Evolutionary conservation across 2,113 vertebrate genomes (phyloP).

Genomic region (Anas platyrhynchos): DNA sequence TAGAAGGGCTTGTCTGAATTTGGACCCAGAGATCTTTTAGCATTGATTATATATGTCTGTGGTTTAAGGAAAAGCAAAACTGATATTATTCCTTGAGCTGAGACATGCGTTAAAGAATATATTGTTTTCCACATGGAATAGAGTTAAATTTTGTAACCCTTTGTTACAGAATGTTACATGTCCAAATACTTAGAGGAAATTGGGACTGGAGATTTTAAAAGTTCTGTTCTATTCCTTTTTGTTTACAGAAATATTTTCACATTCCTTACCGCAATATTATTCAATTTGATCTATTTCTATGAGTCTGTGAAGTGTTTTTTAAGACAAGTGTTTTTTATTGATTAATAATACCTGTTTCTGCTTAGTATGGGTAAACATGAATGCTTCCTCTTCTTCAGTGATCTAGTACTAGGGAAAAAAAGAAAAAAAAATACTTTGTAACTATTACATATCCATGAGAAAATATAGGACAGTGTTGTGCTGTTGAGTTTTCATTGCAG

Average conservation of each 20-base stretch:
- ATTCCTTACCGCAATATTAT: neutral
- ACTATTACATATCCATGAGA: neutral
- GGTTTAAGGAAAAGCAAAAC: neutral
- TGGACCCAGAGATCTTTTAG: neutral
- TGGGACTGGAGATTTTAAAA: neutral
- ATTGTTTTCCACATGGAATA: neutral
- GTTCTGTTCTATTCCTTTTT: neutral
- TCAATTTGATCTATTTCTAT: neutral
- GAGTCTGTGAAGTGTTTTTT: neutral
- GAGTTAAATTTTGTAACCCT: neutral
- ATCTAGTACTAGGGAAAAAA: neutral
- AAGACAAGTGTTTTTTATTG: neutral
- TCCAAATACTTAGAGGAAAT: neutral
- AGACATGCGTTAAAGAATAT: neutral
- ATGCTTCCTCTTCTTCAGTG: neutral
- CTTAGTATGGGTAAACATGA: neutral
- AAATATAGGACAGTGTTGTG: neutral
- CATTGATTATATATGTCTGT: rapidly evolving
- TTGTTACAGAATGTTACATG: neutral
- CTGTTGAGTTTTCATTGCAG: neutral
- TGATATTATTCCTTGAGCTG: neutral
- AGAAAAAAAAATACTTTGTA: neutral
- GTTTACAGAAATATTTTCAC: neutral
- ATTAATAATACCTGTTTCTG: neutral
- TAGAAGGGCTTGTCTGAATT: neutral